Percentiles rank a stretch among this genome's conserved stretches.
Conservation (phyloP, 2,888 invertebrate genomes). For the Prosapia bicincta region DNA sequence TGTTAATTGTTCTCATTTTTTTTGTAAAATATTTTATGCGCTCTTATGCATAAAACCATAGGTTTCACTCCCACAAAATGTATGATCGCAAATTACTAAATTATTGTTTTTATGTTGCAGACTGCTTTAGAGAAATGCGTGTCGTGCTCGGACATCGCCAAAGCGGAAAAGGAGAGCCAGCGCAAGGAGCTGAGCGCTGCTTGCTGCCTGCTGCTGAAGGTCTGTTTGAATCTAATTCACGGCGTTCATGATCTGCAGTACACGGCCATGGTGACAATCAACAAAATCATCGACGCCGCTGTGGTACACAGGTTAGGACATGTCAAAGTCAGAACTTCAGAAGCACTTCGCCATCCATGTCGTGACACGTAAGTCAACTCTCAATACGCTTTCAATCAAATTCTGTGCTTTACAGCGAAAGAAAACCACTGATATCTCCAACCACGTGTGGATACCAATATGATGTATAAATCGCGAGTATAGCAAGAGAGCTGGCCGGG, state of each 20-base stretch:
- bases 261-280: conserved; percentile 57
- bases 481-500: no score
- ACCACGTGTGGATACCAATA: no score
- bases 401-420: no score
- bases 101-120: conserved; percentile 39
- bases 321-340: conserved; percentile 39
- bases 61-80: no score
- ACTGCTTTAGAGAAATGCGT: conserved; percentile 46
- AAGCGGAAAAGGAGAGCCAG: conserved; percentile 32
- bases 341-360: conserved; percentile 41
- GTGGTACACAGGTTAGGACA: conserved; percentile 45
- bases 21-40: no score
- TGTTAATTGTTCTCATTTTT: no score
- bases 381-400: no score
- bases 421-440: no score
- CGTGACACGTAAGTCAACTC: conserved; percentile 36
- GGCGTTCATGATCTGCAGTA: conserved; percentile 58
- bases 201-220: conserved; percentile 52
- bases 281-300: conserved; percentile 55
- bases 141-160: conserved; percentile 14
- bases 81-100: no score
- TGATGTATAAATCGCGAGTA: no score
- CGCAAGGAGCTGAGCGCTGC: conserved; percentile 46
- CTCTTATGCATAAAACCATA: no score
- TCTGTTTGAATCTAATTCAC: conserved; percentile 53